phyloP scores from a whole-genome alignment of 30 jellyfish, hydroid and myxozoan species.

The Turritopsis rubra region DNA sequence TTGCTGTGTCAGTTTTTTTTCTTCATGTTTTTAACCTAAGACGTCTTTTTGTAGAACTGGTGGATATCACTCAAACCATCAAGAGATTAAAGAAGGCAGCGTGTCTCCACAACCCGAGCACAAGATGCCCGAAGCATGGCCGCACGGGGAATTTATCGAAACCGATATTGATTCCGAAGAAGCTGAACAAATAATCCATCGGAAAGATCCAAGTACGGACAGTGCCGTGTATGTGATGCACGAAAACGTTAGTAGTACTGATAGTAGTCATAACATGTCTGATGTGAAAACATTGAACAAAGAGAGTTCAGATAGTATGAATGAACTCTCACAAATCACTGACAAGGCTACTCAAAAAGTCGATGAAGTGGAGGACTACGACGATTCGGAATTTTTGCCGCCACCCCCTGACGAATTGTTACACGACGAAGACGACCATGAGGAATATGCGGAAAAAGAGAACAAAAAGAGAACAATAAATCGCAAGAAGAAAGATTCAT shows the following conservation, averaged over 20 bases:
- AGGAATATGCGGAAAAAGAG: conserved; percentile 63
- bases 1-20: background rate
- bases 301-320: conserved; percentile 4
- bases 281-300: conserved; percentile 5
- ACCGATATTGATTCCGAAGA: conserved; percentile 30
- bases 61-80: background rate
- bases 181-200: conserved; percentile 39
- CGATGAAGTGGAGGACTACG: background rate
- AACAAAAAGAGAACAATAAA: conserved; percentile 78
- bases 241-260: background rate
- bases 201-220: conserved; percentile 72
- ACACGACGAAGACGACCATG: conserved; percentile 50
- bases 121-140: background rate
- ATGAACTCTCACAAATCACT: conserved; percentile 10
- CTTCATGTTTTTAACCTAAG: background rate
- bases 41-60: background rate
- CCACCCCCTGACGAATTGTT: conserved; percentile 84
- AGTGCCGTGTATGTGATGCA: conserved; percentile 33
- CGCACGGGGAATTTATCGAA: background rate
- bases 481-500: conserved; percentile 74
- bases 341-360: conserved; percentile 1
- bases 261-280: background rate
- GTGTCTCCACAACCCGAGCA: background rate
- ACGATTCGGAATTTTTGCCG: conserved; percentile 51
- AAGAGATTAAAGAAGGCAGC: background rate